Conservation (phyloP, 2,888 invertebrate genomes). For the Megalurothrips usitatus region DNA sequence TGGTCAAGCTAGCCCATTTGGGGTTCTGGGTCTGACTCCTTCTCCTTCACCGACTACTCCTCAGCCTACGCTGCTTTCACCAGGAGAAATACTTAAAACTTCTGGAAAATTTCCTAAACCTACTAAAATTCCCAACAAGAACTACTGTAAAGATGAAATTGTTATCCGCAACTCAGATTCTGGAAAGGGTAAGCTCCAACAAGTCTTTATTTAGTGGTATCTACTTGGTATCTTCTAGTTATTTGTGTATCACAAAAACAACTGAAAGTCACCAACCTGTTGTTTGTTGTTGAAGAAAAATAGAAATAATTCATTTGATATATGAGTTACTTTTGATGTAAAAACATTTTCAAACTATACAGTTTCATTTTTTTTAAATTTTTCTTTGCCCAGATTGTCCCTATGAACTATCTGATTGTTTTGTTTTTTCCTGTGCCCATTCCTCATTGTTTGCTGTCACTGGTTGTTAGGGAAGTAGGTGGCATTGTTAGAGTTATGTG, state of each 20-base stretch:
- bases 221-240: too few species aligned
- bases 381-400: too few species aligned
- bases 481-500: slow-evolving; percentile 36
- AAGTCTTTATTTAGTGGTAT: too few species aligned
- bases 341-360: too few species aligned
- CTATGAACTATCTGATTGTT: too few species aligned
- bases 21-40: not conserved
- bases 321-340: too few species aligned
- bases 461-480: slow-evolving; percentile 25
- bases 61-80: slow-evolving; percentile 59
- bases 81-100: slow-evolving; percentile 80
- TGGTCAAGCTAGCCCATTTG: not conserved
- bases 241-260: too few species aligned
- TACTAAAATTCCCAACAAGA: slow-evolving; percentile 86
- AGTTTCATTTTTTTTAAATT: too few species aligned
- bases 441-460: not conserved
- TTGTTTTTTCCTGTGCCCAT: not conserved
- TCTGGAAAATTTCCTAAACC: slow-evolving; percentile 86
- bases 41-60: slow-evolving; percentile 41
- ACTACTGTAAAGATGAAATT: slow-evolving; percentile 91
- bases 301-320: too few species aligned
- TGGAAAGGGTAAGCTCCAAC: slow-evolving; percentile 72
- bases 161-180: slow-evolving; percentile 93
- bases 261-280: too few species aligned
- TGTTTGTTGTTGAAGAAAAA: too few species aligned